A percentile compares a stretch with the other conserved stretches of the same genome.
phyloP scores from a whole-genome alignment of 2,113 vertebrate species.

The Sturnus vulgaris region DNA sequence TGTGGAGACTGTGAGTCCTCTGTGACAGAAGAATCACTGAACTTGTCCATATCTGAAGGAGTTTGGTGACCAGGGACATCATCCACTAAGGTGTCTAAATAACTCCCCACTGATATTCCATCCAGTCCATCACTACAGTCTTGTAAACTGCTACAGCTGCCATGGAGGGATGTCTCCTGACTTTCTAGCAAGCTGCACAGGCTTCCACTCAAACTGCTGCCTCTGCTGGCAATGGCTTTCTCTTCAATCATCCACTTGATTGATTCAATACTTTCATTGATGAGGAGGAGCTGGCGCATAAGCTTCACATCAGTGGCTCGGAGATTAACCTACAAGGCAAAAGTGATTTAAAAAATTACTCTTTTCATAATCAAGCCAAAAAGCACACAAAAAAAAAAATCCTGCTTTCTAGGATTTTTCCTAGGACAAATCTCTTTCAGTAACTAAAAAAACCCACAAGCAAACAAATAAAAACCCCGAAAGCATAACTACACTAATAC shows the following conservation, averaged over 20 bases:
- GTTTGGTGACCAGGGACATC: constrained; percentile 84
- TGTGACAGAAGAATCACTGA: constrained; percentile 77
- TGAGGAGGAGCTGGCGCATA: constrained; percentile 92
- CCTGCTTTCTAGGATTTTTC: background rate
- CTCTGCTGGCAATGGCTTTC: constrained; percentile 84
- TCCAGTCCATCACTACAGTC: constrained; percentile 87
- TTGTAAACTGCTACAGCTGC: constrained; percentile 87
- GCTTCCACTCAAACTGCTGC: constrained; percentile 90
- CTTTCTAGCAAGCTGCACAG: constrained; percentile 91
- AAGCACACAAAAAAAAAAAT: background rate
- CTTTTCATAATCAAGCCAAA: background rate
- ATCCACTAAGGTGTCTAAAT: constrained; percentile 92
- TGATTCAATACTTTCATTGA: constrained; percentile 96
- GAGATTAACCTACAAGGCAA: constrained; percentile 78
- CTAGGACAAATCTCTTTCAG: background rate
- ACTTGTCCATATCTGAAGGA: constrained; percentile 81
- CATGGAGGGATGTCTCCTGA: constrained; percentile 82
- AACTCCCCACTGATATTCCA: constrained; percentile 91
- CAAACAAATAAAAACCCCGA: background rate
- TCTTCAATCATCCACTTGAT: constrained; percentile 96
- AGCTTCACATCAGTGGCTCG: constrained; percentile 90
- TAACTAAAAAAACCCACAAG: background rate
- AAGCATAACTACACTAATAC: background rate
- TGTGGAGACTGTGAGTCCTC: constrained; percentile 75
- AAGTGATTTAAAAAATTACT: background rate